Percentiles rank a stretch among this genome's conserved stretches.
Conservation (phyloP, 1,140 invertebrate species). For the Ceratina australensis region DNA sequence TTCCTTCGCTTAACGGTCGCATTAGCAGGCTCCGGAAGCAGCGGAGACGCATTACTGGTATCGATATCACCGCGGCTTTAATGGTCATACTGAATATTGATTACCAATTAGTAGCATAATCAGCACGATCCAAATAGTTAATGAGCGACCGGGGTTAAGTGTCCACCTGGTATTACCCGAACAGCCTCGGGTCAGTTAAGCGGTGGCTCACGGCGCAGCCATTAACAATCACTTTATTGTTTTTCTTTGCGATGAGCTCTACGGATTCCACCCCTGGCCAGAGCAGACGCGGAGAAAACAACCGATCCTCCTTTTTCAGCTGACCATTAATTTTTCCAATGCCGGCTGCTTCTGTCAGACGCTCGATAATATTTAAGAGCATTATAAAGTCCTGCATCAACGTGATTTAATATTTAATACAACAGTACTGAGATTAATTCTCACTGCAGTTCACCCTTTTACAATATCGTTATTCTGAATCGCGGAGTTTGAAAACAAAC, state of each 20-base stretch:
- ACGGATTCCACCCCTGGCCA: no score
- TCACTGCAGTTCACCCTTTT: neutral
- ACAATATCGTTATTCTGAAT: neutral
- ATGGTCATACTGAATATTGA: conserved; percentile 63
- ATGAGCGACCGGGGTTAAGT: conserved; percentile 32
- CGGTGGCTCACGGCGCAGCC: no score
- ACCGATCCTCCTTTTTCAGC: neutral
- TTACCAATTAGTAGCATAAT: conserved; percentile 66
- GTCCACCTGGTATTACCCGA: neutral
- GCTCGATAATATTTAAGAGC: conserved; percentile 9
- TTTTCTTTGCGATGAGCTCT: neutral
- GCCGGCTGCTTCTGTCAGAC: conserved; percentile 15
- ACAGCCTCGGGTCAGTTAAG: no score
- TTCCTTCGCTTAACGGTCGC: conserved; percentile 41
- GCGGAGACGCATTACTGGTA: conserved; percentile 36
- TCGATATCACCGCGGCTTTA: conserved; percentile 52
- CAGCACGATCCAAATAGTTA: conserved; percentile 62
- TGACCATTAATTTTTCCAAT: neutral
- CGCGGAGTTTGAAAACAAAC: no score
- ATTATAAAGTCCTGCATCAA: neutral
- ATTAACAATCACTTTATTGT: neutral
- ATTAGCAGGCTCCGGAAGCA: conserved; percentile 38
- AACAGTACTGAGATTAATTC: neutral
- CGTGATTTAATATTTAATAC: neutral
- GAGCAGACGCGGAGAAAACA: neutral